Evolutionary conservation across 2,888 invertebrate species (phyloP).

Genomic region (Agrochola lota): DNA sequence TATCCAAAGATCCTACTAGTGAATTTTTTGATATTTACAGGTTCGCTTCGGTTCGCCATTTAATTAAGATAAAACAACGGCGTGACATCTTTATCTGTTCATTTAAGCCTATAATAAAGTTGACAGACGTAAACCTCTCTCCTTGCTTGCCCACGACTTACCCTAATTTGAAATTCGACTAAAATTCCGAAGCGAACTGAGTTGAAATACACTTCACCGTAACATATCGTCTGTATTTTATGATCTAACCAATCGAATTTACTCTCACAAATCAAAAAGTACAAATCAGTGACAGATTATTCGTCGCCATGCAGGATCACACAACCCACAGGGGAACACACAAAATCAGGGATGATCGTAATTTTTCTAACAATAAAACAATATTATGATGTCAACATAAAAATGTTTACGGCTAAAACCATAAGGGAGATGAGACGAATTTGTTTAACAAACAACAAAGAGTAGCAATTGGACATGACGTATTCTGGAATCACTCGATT

Average conservation of each 20-base stretch:
- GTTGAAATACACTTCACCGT: background rate
- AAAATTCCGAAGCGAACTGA: background rate
- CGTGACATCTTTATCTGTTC: too few relatives aligned
- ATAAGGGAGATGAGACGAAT: conserved; percentile 74
- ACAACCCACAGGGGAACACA: conserved; percentile 54
- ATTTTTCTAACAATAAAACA: conserved; percentile 77
- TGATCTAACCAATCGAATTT: conserved; percentile 21
- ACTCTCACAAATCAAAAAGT: conserved; percentile 25
- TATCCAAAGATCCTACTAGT: background rate
- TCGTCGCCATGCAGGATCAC: conserved; percentile 31
- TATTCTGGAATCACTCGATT: conserved; percentile 42
- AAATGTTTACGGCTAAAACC: conserved; percentile 78
- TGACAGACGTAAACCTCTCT: background rate
- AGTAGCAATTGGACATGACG: conserved; percentile 26
- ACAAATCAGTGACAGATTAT: conserved; percentile 48
- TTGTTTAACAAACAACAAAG: conserved; percentile 44
- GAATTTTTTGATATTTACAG: background rate
- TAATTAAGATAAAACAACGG: too few relatives aligned
- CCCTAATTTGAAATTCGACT: background rate
- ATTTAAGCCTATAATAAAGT: background rate
- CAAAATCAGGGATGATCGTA: conserved; percentile 68
- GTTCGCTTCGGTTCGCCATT: too few relatives aligned
- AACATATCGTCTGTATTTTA: background rate
- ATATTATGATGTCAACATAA: conserved; percentile 80
- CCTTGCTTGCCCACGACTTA: background rate